Evolutionary conservation across 2,888 invertebrate genomes (phyloP), one percentile per base, ranked within the genome.

Genomic region (Catonia carolina): DNA sequence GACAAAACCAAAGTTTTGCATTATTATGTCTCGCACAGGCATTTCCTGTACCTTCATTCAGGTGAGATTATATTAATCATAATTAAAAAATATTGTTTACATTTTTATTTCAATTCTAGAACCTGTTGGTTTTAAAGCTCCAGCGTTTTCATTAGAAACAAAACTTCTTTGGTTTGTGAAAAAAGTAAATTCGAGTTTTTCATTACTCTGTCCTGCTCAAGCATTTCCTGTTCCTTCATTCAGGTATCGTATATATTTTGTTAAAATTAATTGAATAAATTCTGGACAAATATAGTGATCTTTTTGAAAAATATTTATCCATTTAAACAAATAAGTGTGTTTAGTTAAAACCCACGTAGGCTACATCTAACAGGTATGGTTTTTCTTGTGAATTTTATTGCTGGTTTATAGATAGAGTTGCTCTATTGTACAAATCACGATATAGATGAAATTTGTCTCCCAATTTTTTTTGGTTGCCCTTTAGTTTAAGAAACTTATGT

Each of bases 201-300:
- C 84, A 45, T 70, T 87, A 61, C 74, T 84, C 65, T 87, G 86
- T 72, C 85, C 85, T 57, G 85, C 86, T 17, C 86, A 86, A 72
- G 85, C 84, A 22, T 87, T 80, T 74, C 86, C 86, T 60, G 81
- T 85, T 70, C 85, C 86, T 67, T 73, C 79, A 63, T 81, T 82
- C 79, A 84, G 84, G 85, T 86, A 54, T 50, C 20, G 22, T 2
- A 41, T n/a, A 41, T n/a, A n/a, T n/a, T n/a, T n/a, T n/a, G n/a
- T n/a, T n/a, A n/a, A n/a, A n/a, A n/a, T n/a, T n/a, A n/a, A n/a
- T n/a, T n/a, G n/a, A n/a, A n/a, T n/a, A n/a, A n/a, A n/a, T n/a
- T n/a, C n/a, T n/a, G n/a, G n/a, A n/a, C n/a, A n/a, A n/a, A n/a
- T n/a, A n/a, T n/a, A n/a, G n/a, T n/a, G n/a, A n/a, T n/a, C n/a